phyloP scores from a whole-genome alignment of 2,888 invertebrate genomes.

The Muschampia plurimacula region DNA sequence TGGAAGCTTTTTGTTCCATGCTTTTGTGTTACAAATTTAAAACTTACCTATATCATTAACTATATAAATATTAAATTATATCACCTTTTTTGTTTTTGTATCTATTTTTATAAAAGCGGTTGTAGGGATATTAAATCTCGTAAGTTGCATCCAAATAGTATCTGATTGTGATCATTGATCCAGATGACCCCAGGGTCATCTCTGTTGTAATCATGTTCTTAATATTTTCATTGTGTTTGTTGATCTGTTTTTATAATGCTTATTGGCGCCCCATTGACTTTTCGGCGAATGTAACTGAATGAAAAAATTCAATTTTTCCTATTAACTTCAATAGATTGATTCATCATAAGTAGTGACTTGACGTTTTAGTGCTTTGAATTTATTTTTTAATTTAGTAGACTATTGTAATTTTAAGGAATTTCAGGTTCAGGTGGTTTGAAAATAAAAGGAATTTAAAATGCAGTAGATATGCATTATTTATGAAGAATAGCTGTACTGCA shows the following conservation, averaged over 20 bases:
- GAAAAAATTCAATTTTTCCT: not conserved
- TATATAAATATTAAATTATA: too few species aligned
- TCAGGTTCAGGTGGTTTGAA: not conserved
- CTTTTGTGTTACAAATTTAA: too few species aligned
- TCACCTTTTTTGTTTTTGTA: too few species aligned
- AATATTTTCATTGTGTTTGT: not conserved
- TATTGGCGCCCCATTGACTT: not conserved
- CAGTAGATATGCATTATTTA: slow-evolving; percentile 13
- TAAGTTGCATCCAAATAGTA: not conserved
- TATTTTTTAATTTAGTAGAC: not conserved
- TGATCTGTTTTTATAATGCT: not conserved
- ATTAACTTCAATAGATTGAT: not conserved
- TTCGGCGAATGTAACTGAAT: not conserved
- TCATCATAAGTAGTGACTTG: not conserved
- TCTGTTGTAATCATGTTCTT: not conserved
- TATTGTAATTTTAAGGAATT: not conserved
- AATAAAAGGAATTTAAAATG: not conserved
- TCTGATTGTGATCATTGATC: not conserved
- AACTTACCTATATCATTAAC: too few species aligned
- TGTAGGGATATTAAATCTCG: not conserved
- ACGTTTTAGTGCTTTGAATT: not conserved
- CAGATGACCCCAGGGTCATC: not conserved
- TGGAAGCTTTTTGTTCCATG: too few species aligned
- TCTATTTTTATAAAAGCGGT: not conserved
- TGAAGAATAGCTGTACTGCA: not conserved